Base-by-base conservation (phyloP, 2,888 invertebrate genomes). In the Drosophila ezoana region DNA sequence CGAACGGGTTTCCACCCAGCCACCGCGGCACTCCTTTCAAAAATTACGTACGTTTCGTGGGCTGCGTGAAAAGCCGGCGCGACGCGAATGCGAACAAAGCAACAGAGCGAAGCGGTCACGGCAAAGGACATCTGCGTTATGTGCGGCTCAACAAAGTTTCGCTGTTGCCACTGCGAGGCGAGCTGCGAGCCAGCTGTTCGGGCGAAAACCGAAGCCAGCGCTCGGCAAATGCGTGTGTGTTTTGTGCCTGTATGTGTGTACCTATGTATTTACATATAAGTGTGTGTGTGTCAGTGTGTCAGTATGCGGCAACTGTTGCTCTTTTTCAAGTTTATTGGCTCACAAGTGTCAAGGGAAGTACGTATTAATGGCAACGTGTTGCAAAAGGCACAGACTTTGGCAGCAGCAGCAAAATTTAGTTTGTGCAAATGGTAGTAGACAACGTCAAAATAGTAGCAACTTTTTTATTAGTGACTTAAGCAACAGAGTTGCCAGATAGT, bases 301-400 rank as follows among this genome's bases (percentile, higher is more conserved):
- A 69, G 76, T 76, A 69, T 76, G 79, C 79, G 81, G 89, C 90
- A 90, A 90, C 90, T 90, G 90, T 90, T 90, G 90, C 90, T 90
- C 90, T 86, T 89, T 90, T 84, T 84, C 84, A 84, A 90, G 89
- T 90, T 89, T 86, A 88, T 84, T 88, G 89, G 85, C 87, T 90
- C 87, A 77, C 81, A 82, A 85, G 87, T 85, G 87, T 81, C 87
- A 87, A 82, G 81, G 86, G 81, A 82, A 81, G 81, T 70, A 83
- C 69, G 83, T 86, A 87, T 74, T 87, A 87, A 85, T 85, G 85
- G 84, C 87, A 85, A 85, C 88, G 85, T 87, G 87, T 88, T 88
- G 86, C 84, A 74, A 79, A 74, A 76, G 64, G 48, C 72, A 64
- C 51, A 45, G 33, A 28, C 20, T 32, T 43, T 44, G 13, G 14